phyloP scores from a whole-genome alignment of 2,113 vertebrate genomes.

The Illadopsis cleaveri region DNA sequence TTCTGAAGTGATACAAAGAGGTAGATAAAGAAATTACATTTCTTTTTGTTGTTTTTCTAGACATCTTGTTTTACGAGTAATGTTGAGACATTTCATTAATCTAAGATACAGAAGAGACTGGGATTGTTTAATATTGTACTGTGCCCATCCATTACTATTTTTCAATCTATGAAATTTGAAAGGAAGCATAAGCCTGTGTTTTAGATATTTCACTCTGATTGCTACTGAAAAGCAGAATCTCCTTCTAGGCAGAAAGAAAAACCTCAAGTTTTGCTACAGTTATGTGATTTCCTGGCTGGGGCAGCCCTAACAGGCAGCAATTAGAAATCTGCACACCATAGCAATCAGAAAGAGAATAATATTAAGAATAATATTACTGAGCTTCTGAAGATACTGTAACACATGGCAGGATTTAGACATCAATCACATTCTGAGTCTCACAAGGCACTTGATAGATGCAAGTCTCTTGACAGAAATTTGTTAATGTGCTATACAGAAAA shows the following conservation, averaged over 20 bases:
- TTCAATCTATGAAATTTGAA: neutral
- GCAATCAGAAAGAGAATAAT: neutral
- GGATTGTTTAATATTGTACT: neutral
- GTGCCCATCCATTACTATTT: neutral
- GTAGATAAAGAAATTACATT: neutral
- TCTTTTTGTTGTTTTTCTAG: neutral
- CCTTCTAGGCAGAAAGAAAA: neutral
- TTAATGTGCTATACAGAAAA: neutral
- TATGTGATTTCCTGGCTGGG: neutral
- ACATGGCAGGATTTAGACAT: neutral
- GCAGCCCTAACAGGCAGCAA: neutral
- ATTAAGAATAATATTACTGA: neutral
- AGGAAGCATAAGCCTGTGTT: neutral
- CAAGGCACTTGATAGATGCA: neutral
- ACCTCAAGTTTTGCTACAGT: neutral
- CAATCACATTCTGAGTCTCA: neutral
- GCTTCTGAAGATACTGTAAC: neutral
- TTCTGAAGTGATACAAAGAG: neutral
- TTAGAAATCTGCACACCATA: neutral
- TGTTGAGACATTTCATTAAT: neutral
- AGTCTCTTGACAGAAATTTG: neutral
- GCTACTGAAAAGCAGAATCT: neutral
- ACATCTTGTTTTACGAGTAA: neutral
- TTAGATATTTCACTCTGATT: neutral
- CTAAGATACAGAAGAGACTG: neutral